These are phyloP conservation scores for Bryconaethiops microstoma DNA, from an alignment of 2,797 vertebrate species.

Conservation along the genomic window DNA sequence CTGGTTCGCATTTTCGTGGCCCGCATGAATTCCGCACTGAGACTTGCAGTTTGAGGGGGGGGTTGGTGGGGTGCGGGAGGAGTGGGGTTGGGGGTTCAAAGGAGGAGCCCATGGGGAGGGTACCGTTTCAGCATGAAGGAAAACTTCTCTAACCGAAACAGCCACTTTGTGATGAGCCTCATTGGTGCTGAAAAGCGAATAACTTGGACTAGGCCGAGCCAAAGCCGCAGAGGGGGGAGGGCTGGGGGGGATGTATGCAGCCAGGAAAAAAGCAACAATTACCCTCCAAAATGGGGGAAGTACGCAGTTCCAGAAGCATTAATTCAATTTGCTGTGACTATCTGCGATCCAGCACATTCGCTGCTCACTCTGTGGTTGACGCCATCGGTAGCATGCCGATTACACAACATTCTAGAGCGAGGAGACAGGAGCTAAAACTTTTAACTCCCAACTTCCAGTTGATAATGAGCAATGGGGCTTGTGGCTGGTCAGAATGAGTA, in stretches of 20 bases:
- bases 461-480: constrained; percentile 30
- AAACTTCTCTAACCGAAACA: constrained; percentile 53
- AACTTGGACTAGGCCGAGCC: constrained; percentile 24
- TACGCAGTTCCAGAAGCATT: constrained; percentile 14
- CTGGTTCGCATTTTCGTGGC: constrained; percentile 59
- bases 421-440: constrained; percentile 27
- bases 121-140: constrained; percentile 52
- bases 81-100: constrained; percentile 45
- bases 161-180: constrained; percentile 52
- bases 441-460: constrained; percentile 31
- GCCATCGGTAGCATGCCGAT: background rate
- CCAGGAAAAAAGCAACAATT: constrained; percentile 9
- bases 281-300: constrained; percentile 9
- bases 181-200: constrained; percentile 58
- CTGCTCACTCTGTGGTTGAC: background rate
- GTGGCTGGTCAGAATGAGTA: constrained; percentile 32
- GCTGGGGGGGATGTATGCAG: background rate
- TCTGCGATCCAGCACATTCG: background rate
- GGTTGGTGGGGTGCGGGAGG: background rate
- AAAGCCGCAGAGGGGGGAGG: constrained; percentile 15
- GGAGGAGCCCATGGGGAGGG: constrained; percentile 39
- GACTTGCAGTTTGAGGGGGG: constrained; percentile 4
- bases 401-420: constrained; percentile 10
- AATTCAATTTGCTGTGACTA: constrained; percentile 24
- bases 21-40: constrained; percentile 36